Evolutionary conservation across 2,113 vertebrate genomes (phyloP), one percentile per base, ranked within the genome.

Genomic region (Ceyx cyanopectus): DNA sequence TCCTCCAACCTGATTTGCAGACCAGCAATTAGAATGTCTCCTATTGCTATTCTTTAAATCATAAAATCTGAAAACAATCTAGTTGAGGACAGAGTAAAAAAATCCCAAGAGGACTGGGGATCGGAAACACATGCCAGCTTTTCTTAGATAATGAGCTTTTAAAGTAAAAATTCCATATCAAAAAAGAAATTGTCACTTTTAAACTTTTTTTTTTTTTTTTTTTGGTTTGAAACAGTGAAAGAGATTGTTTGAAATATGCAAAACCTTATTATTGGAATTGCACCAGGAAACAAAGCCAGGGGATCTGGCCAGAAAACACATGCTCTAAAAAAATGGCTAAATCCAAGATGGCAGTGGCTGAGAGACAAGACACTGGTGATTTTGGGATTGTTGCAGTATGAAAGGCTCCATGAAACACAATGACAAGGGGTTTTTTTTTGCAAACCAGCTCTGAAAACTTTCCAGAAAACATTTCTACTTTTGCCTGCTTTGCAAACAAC

Each of bases 401-500:
- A 93, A 75, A 50, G 67, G 27, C 37, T 73, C 26, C 20, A 16
- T 48, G 40, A 60, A 84, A 73, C 41, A 73, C 4, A 76, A 69
- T 40, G n/a, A 81, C 12, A 68, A 91, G 9, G 41, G 41, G 9
- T 26, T 15, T 4, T 21, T 21, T 69, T 92, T 81, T 18, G 3
- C 43, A 65, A 77, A 24, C 13, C 22, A 70, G 14, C 20, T 70
- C 57, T 74, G 46, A 82, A 85, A 77, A 63, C 29, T 48, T 82
- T 27, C 80, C 81, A 84, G 66, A 91, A 84, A 30, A 20, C 53
- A 54, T 23, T 75, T 73, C 40, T 85, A 70, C 69, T 58, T 89
- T 48, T 76, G 45, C 34, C 73, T 70, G 13, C 92, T 93, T 93
- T 86, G 56, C 77, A 76, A 90, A 90, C 19, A 80, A 72, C 45